Percentiles rank a stretch among this genome's conserved stretches.
Conservation (phyloP, 2,888 invertebrate species). For the Patella pellucida region DNA sequence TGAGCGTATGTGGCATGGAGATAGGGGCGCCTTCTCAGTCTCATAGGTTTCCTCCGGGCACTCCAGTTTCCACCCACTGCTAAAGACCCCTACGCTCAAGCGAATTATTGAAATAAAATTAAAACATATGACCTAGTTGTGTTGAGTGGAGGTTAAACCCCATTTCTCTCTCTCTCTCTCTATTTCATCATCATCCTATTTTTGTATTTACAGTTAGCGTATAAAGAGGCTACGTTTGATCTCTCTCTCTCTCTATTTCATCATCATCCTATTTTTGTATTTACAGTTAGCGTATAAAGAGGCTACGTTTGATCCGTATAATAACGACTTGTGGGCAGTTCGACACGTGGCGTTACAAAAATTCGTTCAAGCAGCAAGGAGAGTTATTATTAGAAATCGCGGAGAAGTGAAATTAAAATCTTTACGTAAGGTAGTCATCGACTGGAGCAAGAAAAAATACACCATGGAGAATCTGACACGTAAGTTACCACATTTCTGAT, state of each 20-base stretch:
- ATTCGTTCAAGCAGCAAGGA: constrained; percentile 69
- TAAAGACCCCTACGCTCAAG: too few relatives aligned
- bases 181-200: too few relatives aligned
- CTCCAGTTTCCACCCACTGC: too few relatives aligned
- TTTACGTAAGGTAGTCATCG: constrained; percentile 50
- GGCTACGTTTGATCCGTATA: constrained; percentile 66
- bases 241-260: too few relatives aligned
- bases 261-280: not conserved
- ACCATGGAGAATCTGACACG: constrained; percentile 17
- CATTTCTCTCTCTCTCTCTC: too few relatives aligned
- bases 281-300: constrained; percentile 50
- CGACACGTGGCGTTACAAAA: constrained; percentile 56
- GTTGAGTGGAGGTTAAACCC: too few relatives aligned
- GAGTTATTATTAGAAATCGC: constrained; percentile 61
- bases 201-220: constrained; percentile 41
- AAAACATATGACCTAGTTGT: too few relatives aligned
- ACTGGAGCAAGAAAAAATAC: constrained; percentile 57
- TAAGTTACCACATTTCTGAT: not conserved
- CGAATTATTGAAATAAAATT: too few relatives aligned
- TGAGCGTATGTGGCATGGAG: too few relatives aligned
- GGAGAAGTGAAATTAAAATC: constrained; percentile 53
- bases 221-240: constrained; percentile 65
- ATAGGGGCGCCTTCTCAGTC: too few relatives aligned
- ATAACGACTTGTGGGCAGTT: constrained; percentile 66
- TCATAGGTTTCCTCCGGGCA: too few relatives aligned